Percentiles rank a stretch among this genome's conserved stretches.
These are phyloP conservation scores for Coregonus suidteri DNA, from an alignment of 2,797 vertebrate species.

Conservation along the genomic window DNA sequence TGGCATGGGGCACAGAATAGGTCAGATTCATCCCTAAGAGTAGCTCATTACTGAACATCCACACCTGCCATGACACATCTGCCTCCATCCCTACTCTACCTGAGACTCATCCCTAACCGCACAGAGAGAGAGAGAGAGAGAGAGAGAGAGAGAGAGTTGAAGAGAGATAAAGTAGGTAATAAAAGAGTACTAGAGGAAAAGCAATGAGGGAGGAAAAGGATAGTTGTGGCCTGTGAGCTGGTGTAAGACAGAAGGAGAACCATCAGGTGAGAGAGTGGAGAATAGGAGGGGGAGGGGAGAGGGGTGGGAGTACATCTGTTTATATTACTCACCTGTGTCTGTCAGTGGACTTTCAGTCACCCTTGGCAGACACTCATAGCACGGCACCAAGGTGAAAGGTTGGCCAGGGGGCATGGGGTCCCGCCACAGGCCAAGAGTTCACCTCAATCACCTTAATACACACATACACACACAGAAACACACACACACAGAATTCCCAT, in stretches of 20 bases:
- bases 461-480: not conserved
- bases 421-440: conserved; percentile 55
- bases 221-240: not conserved
- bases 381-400: conserved; percentile 55
- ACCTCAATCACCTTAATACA: conserved; percentile 52
- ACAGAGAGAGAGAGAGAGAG: conserved; percentile 45
- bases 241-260: not conserved
- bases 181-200: not conserved
- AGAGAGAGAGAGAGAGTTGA: conserved; percentile 8
- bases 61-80: conserved; percentile 40
- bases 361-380: conserved; percentile 52
- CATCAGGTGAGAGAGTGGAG: conserved; percentile 31
- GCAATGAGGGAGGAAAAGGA: not conserved
- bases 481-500: conserved; percentile 16
- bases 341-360: conserved; percentile 46
- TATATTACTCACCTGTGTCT: conserved; percentile 53
- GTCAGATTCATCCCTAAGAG: not conserved
- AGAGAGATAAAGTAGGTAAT: not conserved
- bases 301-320: conserved; percentile 5
- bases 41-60: conserved; percentile 3
- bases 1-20: not conserved
- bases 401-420: conserved; percentile 64
- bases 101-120: conserved; percentile 21
- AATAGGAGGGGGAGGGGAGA: not conserved
- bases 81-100: conserved; percentile 43